phyloP scores from a whole-genome alignment of 2,888 invertebrate species.

The Branchinecta sandiegonensis region DNA sequence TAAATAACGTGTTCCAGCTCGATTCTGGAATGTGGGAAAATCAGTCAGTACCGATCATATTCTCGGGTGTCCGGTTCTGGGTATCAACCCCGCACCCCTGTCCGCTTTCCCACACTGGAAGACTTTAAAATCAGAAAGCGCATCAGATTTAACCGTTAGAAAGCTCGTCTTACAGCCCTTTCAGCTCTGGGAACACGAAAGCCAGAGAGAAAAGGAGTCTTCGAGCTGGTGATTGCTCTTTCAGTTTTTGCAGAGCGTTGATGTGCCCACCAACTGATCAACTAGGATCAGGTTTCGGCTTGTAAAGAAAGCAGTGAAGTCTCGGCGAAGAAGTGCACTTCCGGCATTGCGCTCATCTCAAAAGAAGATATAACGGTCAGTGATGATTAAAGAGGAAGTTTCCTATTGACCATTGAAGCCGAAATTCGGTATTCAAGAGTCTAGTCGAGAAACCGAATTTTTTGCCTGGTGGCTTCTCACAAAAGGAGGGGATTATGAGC shows the following conservation, averaged over 20 bases:
- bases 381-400: neutral
- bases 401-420: neutral
- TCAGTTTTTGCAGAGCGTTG: neutral
- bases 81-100: too few species aligned
- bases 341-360: conserved; percentile 5
- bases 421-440: conserved; percentile 3
- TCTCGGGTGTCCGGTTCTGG: too few species aligned
- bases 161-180: conserved; percentile 12
- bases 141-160: conserved; percentile 15
- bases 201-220: neutral
- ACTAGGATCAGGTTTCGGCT: conserved; percentile 3
- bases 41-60: too few species aligned
- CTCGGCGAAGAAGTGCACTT: conserved; percentile 8
- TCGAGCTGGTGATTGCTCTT: neutral
- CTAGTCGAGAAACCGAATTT: too few species aligned
- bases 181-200: neutral
- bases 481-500: too few species aligned
- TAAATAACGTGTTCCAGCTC: too few species aligned
- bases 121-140: neutral
- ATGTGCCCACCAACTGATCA: conserved; percentile 16
- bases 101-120: too few species aligned
- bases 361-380: conserved; percentile 12
- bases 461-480: too few species aligned
- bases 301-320: conserved; percentile 7
- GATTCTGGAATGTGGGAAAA: too few species aligned